These are phyloP conservation scores for Limenitis camilla DNA, from an alignment of 2,888 invertebrate genomes.

Conservation along the genomic window DNA sequence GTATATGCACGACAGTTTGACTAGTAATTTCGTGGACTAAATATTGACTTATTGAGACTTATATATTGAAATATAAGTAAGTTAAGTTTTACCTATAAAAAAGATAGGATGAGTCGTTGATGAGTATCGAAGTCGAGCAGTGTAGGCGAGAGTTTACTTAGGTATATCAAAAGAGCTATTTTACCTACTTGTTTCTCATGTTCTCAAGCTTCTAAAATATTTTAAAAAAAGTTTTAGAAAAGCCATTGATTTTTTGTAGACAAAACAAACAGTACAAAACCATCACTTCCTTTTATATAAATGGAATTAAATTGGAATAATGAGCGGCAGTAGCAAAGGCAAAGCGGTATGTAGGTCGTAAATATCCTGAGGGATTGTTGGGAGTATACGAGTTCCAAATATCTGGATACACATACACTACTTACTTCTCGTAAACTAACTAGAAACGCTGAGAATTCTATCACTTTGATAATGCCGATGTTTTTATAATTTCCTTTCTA, in stretches of 20 bases:
- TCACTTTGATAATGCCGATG: slow-evolving; percentile 8
- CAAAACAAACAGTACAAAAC: background rate
- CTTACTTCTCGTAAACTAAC: slow-evolving; percentile 28
- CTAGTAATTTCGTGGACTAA: too few species aligned
- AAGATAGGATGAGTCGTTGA: too few species aligned
- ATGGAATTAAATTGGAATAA: background rate
- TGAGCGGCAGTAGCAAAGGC: slow-evolving; percentile 17
- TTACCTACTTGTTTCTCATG: too few species aligned
- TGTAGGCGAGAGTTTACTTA: too few species aligned
- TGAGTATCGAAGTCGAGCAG: too few species aligned
- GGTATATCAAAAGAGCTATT: too few species aligned
- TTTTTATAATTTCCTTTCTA: slow-evolving; percentile 1
- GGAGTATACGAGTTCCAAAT: slow-evolving; percentile 25
- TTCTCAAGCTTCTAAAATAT: too few species aligned
- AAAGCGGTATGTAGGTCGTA: slow-evolving; percentile 33
- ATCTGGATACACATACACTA: slow-evolving; percentile 9
- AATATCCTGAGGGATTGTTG: slow-evolving; percentile 37
- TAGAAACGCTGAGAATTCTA: slow-evolving; percentile 19
- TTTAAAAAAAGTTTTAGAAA: too few species aligned
- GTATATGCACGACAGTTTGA: too few species aligned
- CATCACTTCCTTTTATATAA: background rate
- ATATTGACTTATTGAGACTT: too few species aligned
- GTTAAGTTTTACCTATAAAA: too few species aligned
- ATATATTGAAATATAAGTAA: too few species aligned
- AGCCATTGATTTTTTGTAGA: background rate